Percentiles rank a stretch among this genome's conserved stretches.
phyloP scores from a whole-genome alignment of 2,797 vertebrate genomes.

The Tympanoctomys barrerae region DNA sequence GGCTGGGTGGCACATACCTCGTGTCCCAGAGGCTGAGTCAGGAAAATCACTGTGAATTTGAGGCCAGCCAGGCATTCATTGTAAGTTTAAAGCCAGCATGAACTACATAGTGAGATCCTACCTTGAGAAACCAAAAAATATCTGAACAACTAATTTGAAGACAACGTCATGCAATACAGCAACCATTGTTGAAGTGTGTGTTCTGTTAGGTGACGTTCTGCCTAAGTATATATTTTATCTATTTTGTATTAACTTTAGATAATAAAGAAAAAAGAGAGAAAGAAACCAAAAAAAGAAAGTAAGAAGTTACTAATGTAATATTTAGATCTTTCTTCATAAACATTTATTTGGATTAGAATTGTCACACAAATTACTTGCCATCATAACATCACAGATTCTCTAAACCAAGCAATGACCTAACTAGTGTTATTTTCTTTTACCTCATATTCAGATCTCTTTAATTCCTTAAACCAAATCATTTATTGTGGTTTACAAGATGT shows the following conservation, averaged over 20 bases:
- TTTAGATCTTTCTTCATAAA: not conserved
- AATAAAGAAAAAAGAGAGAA: not conserved
- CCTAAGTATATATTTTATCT: too few relatives aligned
- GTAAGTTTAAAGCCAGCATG: not conserved
- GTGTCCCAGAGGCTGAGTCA: not conserved
- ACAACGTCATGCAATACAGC: too few relatives aligned
- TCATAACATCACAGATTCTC: slow-evolving; percentile 16
- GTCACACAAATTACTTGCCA: not conserved
- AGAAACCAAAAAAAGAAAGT: not conserved
- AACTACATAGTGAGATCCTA: not conserved
- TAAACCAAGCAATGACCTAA: slow-evolving; percentile 5
- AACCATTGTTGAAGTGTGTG: too few relatives aligned
- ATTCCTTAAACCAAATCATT: not conserved
- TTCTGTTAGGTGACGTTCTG: too few relatives aligned
- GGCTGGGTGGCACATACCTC: not conserved
- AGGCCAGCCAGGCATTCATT: too few relatives aligned
- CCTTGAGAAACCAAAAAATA: not conserved
- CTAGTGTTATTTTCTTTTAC: not conserved
- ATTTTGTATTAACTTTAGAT: too few relatives aligned
- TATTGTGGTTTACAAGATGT: not conserved
- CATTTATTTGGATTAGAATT: slow-evolving; percentile 47
- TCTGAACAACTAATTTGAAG: too few relatives aligned
- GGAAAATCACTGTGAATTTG: not conserved
- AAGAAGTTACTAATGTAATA: not conserved
- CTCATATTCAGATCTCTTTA: not conserved